Evolutionary conservation across 37 sponge, comb jelly and placozoan genomes (phyloP), one percentile per base, ranked within the genome.

Genomic region (Bolinopsis microptera): DNA sequence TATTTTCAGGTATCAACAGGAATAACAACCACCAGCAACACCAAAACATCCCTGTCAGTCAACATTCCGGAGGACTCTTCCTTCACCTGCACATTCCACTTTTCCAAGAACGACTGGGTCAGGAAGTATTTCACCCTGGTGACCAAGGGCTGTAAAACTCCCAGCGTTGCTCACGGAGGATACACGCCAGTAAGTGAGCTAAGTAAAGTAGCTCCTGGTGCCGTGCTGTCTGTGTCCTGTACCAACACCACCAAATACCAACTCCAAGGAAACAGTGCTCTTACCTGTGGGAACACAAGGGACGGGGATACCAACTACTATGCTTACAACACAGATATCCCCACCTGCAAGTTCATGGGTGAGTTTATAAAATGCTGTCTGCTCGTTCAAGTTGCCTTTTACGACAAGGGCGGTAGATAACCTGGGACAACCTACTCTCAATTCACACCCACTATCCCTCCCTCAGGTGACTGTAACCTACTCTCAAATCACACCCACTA

Each of bases 61-160:
- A n/a, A 72, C 31, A 30, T 28, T 72, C 27, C 75, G 3, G 75
- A 72, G 18, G 75, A 72, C 18, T 8, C 26, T 23, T 8, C 27
- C 31, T 72, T 23, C 31, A 72, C 75, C 13, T 72, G 75, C 26
- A 8, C 2, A 28, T 72, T 72, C 26, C 27, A n/a, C 75, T 72
- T 72, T 28, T 8, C 13, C 31, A 28, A 72, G 31, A 21, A 72
- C 31, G 18, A n/a, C 75, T 30, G 31, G 31, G 75, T 72, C 31
- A 28, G 31, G 31, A 72, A 72, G 75, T 23, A n/a, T n/a, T 72
- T 72, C 75, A 30, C 75, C 31, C 75, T 72, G 75, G 75, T 72
- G 13, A 72, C 31, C 75, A 72, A 72, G 75, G 75, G 75, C 2
- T 72, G 75, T 72, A 72, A 72, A n/a, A 72, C 27, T n/a, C 75